A percentile compares a stretch with the other conserved stretches of the same genome.
Evolutionary conservation across 2,113 vertebrate genomes (phyloP).

Genomic region (Maccullochella peelii): DNA sequence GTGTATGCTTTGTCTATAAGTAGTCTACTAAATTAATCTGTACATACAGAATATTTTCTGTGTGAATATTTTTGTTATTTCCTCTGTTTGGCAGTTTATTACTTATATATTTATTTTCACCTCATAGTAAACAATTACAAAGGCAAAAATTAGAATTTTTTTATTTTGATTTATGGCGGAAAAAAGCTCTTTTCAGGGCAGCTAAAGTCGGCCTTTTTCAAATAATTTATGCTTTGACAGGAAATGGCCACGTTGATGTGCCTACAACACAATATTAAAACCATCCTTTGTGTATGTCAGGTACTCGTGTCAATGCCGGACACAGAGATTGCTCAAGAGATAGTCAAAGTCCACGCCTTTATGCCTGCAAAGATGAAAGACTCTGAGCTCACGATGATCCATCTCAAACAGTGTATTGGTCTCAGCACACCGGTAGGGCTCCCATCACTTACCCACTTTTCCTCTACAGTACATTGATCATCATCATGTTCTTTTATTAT

Average conservation of each 20-base stretch:
- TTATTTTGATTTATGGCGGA: background rate
- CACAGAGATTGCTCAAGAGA: slow-evolving; percentile 64
- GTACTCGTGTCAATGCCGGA: slow-evolving; percentile 67
- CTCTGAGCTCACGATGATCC: slow-evolving; percentile 56
- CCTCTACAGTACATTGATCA: too few species aligned
- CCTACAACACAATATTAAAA: background rate
- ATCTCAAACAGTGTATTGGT: slow-evolving; percentile 51
- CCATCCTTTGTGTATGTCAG: slow-evolving; percentile 35
- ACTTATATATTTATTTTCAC: background rate
- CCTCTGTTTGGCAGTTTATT: background rate
- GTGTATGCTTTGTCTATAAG: too few species aligned
- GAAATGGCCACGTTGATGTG: background rate
- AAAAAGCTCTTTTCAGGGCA: background rate
- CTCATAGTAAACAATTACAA: too few species aligned
- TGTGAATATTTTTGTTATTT: background rate
- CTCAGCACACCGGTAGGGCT: slow-evolving; percentile 68
- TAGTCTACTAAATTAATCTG: background rate
- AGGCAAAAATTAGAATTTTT: background rate
- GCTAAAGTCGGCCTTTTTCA: background rate
- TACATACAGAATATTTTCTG: background rate
- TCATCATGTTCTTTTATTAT: background rate
- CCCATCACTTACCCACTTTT: background rate
- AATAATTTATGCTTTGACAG: too few species aligned
- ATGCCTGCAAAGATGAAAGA: slow-evolving; percentile 48
- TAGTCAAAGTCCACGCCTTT: slow-evolving; percentile 65